Evolutionary conservation across 2,888 invertebrate species (phyloP).

Genomic region (Perizoma affinitatum): DNA sequence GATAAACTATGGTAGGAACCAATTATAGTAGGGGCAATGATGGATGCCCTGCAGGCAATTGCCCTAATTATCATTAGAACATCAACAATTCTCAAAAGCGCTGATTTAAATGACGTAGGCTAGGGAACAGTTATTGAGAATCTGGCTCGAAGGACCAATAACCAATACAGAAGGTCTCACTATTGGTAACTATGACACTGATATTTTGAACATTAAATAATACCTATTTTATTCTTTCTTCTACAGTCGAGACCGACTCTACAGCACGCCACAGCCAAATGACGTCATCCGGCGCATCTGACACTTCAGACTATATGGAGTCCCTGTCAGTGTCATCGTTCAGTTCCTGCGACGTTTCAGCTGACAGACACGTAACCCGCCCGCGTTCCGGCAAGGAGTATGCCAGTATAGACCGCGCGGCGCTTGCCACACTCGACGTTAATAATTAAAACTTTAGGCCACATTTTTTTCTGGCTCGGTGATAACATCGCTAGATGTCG

Average conservation of each 20-base stretch:
- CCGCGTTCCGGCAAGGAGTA: conserved; percentile 78
- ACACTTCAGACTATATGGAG: conserved; percentile 90
- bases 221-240: conserved; percentile 4
- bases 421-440: conserved; percentile 45
- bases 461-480: conserved; percentile 16
- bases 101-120: neutral
- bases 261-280: conserved; percentile 82
- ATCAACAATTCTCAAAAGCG: no score
- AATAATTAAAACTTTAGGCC: conserved; percentile 17
- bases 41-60: no score
- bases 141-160: neutral
- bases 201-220: no score
- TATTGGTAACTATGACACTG: no score
- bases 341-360: conserved; percentile 86
- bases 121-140: no score
- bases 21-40: no score
- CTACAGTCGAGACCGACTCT: conserved; percentile 74
- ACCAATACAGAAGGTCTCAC: no score
- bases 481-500: conserved; percentile 9
- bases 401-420: conserved; percentile 69
- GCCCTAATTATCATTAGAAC: no score
- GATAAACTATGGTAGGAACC: no score
- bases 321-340: conserved; percentile 88
- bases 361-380: conserved; percentile 74
- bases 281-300: conserved; percentile 88